These are phyloP conservation scores for Rynchops niger DNA, from an alignment of 2,113 vertebrate genomes.

Conservation along the genomic window DNA sequence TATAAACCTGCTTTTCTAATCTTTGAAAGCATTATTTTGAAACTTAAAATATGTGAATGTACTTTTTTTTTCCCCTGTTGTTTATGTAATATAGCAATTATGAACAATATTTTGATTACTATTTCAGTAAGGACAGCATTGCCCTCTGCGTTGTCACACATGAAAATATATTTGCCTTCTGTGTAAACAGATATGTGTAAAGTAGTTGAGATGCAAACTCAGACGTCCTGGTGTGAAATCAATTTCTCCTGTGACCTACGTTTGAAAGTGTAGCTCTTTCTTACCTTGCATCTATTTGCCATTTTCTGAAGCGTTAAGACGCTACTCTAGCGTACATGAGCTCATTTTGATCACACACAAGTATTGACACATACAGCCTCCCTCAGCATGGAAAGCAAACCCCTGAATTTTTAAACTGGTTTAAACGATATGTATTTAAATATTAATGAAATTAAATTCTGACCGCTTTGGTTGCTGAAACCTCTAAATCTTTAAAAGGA, in stretches of 20 bases:
- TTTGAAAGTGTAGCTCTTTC: neutral
- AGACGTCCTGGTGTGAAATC: neutral
- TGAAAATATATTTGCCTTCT: neutral
- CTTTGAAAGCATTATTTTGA: neutral
- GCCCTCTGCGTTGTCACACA: neutral
- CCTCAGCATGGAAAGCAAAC: neutral
- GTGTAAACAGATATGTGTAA: neutral
- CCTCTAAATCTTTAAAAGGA: neutral
- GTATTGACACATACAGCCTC: neutral
- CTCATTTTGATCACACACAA: neutral
- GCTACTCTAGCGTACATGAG: neutral
- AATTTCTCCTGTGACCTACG: neutral
- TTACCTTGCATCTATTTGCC: neutral
- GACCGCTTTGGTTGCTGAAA: neutral
- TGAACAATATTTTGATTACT: neutral
- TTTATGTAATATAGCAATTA: neutral
- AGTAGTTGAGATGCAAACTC: neutral
- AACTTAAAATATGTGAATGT: neutral
- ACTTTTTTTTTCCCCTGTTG: neutral
- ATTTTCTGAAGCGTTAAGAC: neutral
- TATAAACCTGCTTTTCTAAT: neutral
- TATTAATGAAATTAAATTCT: neutral
- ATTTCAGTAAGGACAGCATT: neutral
- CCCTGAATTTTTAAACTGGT: neutral
- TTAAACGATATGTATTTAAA: neutral